phyloP scores from a whole-genome alignment of 2,113 vertebrate genomes.

The Kryptolebias marmoratus region DNA sequence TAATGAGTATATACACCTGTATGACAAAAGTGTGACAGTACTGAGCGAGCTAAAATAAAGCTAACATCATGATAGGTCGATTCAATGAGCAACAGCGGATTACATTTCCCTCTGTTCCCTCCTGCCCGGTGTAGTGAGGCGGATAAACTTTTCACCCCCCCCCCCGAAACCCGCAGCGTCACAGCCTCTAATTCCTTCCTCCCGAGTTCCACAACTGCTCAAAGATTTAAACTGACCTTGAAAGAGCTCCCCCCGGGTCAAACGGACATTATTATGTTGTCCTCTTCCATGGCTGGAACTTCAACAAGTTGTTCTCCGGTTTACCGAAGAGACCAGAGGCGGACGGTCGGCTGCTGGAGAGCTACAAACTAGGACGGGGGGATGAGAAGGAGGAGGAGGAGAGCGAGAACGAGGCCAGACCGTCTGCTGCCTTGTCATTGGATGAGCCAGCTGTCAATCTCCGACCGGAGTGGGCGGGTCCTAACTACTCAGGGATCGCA shows the following conservation, averaged over 20 bases:
- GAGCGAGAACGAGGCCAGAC: constrained; percentile 11
- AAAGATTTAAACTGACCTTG: constrained; percentile 59
- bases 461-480: constrained; percentile 23
- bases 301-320: constrained; percentile 38
- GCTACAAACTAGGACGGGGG: constrained; percentile 40
- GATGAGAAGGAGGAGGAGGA: constrained; percentile 1
- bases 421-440: constrained; percentile 18
- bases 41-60: not conserved
- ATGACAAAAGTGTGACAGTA: not conserved
- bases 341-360: constrained; percentile 20
- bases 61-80: constrained; percentile 42
- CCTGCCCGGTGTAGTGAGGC: constrained; percentile 36
- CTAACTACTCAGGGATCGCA: constrained; percentile 44
- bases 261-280: constrained; percentile 69
- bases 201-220: not conserved
- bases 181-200: constrained; percentile 5
- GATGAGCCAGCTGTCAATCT: constrained; percentile 53
- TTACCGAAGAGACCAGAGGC: constrained; percentile 39
- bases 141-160: constrained; percentile 62
- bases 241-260: constrained; percentile 56
- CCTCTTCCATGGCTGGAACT: constrained; percentile 69
- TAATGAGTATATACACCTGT: too few species aligned
- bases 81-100: constrained; percentile 46
- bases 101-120: constrained; percentile 8
- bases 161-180: not conserved